A percentile compares a stretch with the other conserved stretches of the same genome.
These are phyloP conservation scores for Diorhabda elongata DNA, from an alignment of 1,140 invertebrate species.

Conservation along the genomic window DNA sequence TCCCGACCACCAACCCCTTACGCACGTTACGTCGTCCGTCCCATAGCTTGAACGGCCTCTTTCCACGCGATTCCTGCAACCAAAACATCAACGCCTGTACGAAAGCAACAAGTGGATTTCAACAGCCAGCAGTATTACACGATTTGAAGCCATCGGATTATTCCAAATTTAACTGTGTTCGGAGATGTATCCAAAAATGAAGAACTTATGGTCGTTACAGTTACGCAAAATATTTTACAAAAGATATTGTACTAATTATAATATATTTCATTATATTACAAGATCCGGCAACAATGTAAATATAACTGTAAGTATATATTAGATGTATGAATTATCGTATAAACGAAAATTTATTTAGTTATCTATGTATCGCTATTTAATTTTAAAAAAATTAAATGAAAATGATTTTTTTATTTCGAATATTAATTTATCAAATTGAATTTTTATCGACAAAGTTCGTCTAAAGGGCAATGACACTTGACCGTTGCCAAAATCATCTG, in stretches of 20 bases:
- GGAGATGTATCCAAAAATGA: background rate
- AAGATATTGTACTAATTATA: background rate
- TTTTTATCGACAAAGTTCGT: too few species aligned
- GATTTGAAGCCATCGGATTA: background rate
- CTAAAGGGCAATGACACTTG: too few species aligned
- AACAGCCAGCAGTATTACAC: background rate
- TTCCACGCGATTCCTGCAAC: conserved; percentile 82
- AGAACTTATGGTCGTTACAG: background rate
- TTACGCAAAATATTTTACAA: background rate
- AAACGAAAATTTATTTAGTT: too few species aligned
- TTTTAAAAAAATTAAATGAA: too few species aligned
- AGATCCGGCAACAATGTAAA: background rate
- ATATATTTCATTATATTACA: background rate
- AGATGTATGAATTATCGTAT: too few species aligned
- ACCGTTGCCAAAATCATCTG: too few species aligned
- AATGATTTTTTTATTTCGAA: too few species aligned
- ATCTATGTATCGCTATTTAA: too few species aligned
- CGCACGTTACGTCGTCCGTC: conserved; percentile 89
- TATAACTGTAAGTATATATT: too few species aligned
- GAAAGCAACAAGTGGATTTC: background rate
- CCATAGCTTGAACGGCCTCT: conserved; percentile 97
- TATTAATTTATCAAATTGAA: too few species aligned
- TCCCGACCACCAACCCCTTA: conserved; percentile 89
- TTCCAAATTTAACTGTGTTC: conserved; percentile 17
- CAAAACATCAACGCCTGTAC: conserved; percentile 11